phyloP scores from a whole-genome alignment of 2,888 invertebrate species.

The Cryptosula pallasiana region DNA sequence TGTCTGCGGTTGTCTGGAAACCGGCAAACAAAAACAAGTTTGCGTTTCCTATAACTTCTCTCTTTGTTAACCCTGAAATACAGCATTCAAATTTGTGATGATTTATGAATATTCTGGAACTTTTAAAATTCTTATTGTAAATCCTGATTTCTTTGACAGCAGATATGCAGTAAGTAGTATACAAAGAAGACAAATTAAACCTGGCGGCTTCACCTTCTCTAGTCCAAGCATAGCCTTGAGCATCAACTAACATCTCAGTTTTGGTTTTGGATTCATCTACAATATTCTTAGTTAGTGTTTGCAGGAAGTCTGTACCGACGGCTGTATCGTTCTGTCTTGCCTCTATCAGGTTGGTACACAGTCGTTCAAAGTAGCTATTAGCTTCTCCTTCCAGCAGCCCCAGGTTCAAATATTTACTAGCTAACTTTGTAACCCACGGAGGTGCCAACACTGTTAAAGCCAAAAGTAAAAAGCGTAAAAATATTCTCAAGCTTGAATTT shows the following conservation, averaged over 20 bases:
- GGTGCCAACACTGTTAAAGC: not conserved
- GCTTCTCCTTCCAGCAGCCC: not conserved
- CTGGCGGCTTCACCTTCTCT: no score
- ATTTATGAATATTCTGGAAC: not conserved
- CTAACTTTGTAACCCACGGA: not conserved
- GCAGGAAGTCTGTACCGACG: not conserved
- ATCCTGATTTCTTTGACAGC: no score
- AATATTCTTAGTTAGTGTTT: not conserved
- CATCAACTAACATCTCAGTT: no score
- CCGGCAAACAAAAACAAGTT: not conserved
- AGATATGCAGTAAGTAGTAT: no score
- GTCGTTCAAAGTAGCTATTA: not conserved
- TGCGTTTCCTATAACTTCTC: not conserved
- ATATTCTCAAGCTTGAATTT: no score
- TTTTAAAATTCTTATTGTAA: no score
- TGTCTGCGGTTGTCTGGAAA: slow-evolving; percentile 14
- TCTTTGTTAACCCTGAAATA: not conserved
- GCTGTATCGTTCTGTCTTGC: not conserved
- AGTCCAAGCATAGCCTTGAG: no score
- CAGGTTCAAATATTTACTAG: not conserved
- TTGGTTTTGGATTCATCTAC: not conserved
- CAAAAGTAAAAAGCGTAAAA: no score
- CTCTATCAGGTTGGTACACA: not conserved
- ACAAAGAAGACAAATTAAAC: no score
- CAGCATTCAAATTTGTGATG: not conserved